Evolutionary conservation across 2,888 invertebrate species (phyloP).

Genomic region (Drosophila longiperda): DNA sequence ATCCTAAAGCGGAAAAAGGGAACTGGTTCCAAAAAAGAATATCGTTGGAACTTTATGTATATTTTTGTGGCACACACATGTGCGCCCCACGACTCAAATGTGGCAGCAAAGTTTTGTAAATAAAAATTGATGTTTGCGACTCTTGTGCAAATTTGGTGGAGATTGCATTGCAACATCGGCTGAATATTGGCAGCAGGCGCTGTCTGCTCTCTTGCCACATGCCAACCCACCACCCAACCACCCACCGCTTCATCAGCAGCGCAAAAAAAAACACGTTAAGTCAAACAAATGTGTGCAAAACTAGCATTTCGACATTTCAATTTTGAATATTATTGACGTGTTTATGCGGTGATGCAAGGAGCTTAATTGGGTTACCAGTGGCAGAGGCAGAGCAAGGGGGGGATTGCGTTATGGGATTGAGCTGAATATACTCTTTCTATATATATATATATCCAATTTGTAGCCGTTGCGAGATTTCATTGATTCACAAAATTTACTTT

Average conservation of each 20-base stretch:
- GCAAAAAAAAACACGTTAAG: conserved; percentile 15
- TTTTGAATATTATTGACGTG: conserved; percentile 77
- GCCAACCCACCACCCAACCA: not conserved
- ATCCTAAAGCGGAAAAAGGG: not conserved
- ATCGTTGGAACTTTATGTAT: not conserved
- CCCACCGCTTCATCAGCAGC: not conserved
- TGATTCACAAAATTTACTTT: conserved; percentile 72
- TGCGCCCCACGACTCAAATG: conserved; percentile 23
- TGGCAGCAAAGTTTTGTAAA: conserved; percentile 61
- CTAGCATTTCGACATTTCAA: conserved; percentile 78
- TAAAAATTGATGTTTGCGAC: conserved; percentile 37
- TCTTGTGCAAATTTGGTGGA: conserved; percentile 50
- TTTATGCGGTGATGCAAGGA: conserved; percentile 39
- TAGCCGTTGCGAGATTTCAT: conserved; percentile 46
- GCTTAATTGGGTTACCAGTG: not conserved
- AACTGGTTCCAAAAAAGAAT: not conserved
- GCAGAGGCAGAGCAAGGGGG: not conserved
- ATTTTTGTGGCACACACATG: conserved; percentile 8
- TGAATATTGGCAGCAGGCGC: conserved; percentile 17
- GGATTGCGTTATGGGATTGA: not conserved
- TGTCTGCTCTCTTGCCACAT: conserved; percentile 6
- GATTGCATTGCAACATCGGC: conserved; percentile 52
- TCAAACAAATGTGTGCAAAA: conserved; percentile 74
- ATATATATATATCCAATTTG: conserved; percentile 33
- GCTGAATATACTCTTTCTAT: conserved; percentile 3